Base-by-base conservation (phyloP, 1,140 invertebrate genomes). In the Eumeta japonica region DNA sequence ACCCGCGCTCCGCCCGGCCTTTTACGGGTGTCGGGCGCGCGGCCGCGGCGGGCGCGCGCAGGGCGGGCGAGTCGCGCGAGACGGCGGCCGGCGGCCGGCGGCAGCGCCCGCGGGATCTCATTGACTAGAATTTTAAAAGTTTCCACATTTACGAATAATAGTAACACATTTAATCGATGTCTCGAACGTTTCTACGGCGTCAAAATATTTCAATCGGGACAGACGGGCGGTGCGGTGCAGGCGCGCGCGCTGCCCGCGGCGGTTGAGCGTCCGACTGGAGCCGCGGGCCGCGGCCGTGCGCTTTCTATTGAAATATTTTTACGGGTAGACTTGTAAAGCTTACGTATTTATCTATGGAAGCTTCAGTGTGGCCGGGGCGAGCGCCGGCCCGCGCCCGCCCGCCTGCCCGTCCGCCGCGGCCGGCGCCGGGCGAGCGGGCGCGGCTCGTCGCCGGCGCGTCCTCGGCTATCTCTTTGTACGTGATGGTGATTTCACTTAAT, bases 111-210 rank as follows among this genome's bases (percentile, higher is more conserved):
- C n/a, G n/a, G n/a, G n/a, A n/a, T n/a, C n/a, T n/a, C n/a, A n/a
- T n/a, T n/a, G n/a, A n/a, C n/a, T n/a, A n/a, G n/a, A n/a, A n/a
- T n/a, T n/a, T n/a, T n/a, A 59, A 65, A 52, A 57, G 46, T 53
- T 57, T 57, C 58, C 58, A 64, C 55, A 53, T 64, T 62, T 62
- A 59, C 7, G 59, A 63, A 58, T 61, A 70, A 63, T 65, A 65
- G 62, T 67, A 66, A 70, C 62, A 66, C 62, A 71, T 67, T 68
- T 71, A 71, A 54, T 71, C 68, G 65, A 73, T 73, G 68, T 68
- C 59, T 73, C 61, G 68, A 66, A 47, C 58, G n/a, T 42, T 52
- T 43, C 52, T 39, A 45, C 48, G 28, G 37, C 50, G 50, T 50
- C 37, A 56, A 55, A 45, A 43, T 52, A 58, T 58, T 54, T 48